These are phyloP conservation scores for Macroteleia sp. DNA, from an alignment of 2,888 invertebrate genomes.

Conservation along the genomic window DNA sequence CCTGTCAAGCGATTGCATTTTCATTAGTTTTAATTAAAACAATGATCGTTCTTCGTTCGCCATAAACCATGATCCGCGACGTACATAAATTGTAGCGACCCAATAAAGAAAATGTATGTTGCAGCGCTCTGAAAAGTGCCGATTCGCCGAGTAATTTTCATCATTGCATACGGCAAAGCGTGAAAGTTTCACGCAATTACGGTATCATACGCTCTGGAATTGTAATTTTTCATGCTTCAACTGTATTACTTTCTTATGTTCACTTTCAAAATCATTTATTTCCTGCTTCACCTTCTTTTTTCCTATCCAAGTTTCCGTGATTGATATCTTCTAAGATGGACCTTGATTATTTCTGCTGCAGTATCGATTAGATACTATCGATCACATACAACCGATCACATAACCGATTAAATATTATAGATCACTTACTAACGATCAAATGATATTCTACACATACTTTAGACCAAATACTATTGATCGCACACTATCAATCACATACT, in stretches of 20 bases:
- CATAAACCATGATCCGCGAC: neutral
- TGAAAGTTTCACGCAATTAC: conserved; percentile 64
- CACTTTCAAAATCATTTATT: conserved; percentile 59
- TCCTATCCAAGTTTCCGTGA: neutral
- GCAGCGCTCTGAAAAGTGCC: conserved; percentile 24
- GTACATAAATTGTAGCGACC: neutral
- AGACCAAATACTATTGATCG: no score
- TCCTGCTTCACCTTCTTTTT: conserved; percentile 42
- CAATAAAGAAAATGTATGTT: no score
- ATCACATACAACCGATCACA: no score
- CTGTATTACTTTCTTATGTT: conserved; percentile 60
- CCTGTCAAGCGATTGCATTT: no score
- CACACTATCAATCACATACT: no score
- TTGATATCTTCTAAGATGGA: no score
- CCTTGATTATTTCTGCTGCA: no score
- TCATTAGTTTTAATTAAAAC: neutral
- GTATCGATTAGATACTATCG: no score
- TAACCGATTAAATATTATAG: no score
- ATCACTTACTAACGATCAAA: no score
- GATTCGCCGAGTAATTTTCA: conserved; percentile 34
- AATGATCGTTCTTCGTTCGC: neutral
- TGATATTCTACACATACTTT: no score
- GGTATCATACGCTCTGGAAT: conserved; percentile 37
- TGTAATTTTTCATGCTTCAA: conserved; percentile 63
- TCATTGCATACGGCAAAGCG: conserved; percentile 36